Conservation (phyloP, 2,797 vertebrate species). For the Nyctalus aviator region DNA sequence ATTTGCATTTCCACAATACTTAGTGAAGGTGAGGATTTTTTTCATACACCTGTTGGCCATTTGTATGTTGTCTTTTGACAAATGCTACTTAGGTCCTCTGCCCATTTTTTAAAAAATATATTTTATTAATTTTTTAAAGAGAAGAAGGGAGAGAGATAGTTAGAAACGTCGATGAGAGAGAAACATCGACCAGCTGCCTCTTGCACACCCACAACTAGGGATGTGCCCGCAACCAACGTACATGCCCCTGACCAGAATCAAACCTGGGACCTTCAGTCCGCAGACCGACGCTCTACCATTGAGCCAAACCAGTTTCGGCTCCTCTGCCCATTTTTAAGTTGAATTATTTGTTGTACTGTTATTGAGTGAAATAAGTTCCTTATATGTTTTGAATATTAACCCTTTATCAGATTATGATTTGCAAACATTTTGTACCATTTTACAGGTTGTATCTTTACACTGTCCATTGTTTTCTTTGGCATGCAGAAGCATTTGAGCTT, state of each 20-base stretch:
- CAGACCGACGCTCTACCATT: too few relatives aligned
- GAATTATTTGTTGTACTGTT: neutral
- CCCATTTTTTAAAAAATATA: neutral
- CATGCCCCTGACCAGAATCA: too few relatives aligned
- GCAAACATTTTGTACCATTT: neutral
- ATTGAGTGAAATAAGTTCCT: neutral
- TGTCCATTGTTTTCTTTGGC: neutral
- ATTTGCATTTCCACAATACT: neutral
- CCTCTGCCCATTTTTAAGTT: neutral
- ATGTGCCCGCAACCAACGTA: too few relatives aligned
- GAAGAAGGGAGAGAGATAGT: too few relatives aligned
- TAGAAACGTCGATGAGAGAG: too few relatives aligned
- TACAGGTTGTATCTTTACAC: neutral
- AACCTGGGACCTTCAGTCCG: too few relatives aligned
- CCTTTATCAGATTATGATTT: neutral
- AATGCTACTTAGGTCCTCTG: neutral
- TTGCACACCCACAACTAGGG: too few relatives aligned
- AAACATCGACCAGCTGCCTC: too few relatives aligned
- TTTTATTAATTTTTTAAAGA: too few relatives aligned
- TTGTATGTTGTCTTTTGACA: neutral
- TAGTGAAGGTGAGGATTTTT: neutral
- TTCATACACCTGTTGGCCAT: neutral
- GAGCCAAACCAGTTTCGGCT: neutral
- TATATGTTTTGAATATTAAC: neutral
- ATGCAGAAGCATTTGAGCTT: neutral